phyloP scores from a whole-genome alignment of 1,140 invertebrate species.

The Euura lappo region DNA sequence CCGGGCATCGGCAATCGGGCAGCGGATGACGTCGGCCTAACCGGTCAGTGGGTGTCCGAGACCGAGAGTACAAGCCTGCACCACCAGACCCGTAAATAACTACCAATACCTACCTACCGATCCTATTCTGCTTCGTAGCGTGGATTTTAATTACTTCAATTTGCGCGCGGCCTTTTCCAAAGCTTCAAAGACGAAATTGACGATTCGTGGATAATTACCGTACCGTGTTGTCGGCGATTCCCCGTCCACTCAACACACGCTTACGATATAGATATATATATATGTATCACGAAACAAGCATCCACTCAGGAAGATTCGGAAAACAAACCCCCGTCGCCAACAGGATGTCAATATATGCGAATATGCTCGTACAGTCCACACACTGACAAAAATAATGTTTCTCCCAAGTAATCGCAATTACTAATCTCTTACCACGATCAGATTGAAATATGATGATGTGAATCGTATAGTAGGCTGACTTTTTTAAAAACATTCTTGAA shows the following conservation, averaged over 20 bases:
- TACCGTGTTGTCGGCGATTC: background rate
- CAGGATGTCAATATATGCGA: too few relatives aligned
- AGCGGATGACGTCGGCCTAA: background rate
- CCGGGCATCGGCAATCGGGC: background rate
- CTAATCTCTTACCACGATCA: too few relatives aligned
- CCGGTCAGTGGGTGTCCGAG: background rate
- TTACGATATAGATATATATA: too few relatives aligned
- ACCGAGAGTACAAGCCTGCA: background rate
- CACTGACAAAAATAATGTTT: too few relatives aligned
- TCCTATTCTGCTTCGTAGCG: conserved; percentile 23
- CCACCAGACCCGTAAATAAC: conserved; percentile 11
- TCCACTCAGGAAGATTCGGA: too few relatives aligned
- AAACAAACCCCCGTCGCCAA: too few relatives aligned
- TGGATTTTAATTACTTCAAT: conserved; percentile 44
- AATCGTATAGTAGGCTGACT: too few relatives aligned
- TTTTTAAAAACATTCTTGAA: too few relatives aligned
- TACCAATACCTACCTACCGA: conserved; percentile 31
- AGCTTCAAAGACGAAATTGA: conserved; percentile 11
- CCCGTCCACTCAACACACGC: background rate
- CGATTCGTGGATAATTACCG: conserved; percentile 7
- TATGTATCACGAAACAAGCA: too few relatives aligned
- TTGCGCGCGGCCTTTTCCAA: conserved; percentile 14
- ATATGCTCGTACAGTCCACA: too few relatives aligned
- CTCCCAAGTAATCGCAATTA: too few relatives aligned
- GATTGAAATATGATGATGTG: too few relatives aligned